Conservation (phyloP, 2,888 invertebrate genomes). For the Coremacera marginata region DNA sequence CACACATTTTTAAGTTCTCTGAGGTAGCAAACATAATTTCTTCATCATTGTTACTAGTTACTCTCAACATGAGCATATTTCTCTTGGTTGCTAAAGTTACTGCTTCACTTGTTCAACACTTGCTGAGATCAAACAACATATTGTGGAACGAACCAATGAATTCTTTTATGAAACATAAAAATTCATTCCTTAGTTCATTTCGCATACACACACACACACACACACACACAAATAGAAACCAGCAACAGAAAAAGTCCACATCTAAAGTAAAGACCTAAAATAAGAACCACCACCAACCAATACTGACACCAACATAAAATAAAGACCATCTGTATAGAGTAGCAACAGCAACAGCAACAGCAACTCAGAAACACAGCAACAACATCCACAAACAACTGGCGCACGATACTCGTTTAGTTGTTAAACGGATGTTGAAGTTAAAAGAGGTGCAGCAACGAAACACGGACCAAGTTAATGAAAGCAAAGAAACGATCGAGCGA, state of each 20-base stretch:
- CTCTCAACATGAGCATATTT: too few species aligned
- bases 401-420: constrained; percentile 59
- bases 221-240: background rate
- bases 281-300: constrained; percentile 44
- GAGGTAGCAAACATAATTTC: too few species aligned
- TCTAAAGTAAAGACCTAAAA: constrained; percentile 30
- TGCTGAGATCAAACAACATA: too few species aligned
- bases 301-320: constrained; percentile 14
- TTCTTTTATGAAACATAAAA: background rate
- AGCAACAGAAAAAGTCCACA: constrained; percentile 44
- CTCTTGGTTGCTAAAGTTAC: too few species aligned
- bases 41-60: too few species aligned
- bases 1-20: too few species aligned
- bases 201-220: constrained; percentile 6
- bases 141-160: background rate
- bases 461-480: constrained; percentile 43
- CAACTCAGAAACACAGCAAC: constrained; percentile 31
- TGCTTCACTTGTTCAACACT: too few species aligned
- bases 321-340: background rate
- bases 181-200: constrained; percentile 29
- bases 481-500: constrained; percentile 6
- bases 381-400: constrained; percentile 56
- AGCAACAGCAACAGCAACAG: constrained; percentile 26
- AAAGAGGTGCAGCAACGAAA: constrained; percentile 54
- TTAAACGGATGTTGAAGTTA: constrained; percentile 64